A percentile compares a stretch with the other conserved stretches of the same genome.
Evolutionary conservation across 1,140 invertebrate species (phyloP).

Genomic region (Vollenhovia emeryi): DNA sequence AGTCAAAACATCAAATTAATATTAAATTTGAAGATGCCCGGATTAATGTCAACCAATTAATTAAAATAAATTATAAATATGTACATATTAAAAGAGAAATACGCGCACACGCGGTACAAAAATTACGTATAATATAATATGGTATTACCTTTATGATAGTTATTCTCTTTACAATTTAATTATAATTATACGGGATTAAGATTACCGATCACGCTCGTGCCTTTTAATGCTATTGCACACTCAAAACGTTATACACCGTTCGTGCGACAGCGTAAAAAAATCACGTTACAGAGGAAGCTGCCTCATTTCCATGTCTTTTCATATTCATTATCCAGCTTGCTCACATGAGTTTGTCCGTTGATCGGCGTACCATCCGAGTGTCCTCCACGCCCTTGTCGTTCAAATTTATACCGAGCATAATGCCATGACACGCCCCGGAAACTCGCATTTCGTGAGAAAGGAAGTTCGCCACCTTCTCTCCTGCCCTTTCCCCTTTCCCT

Average conservation of each 20-base stretch:
- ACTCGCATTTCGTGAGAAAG: constrained; percentile 56
- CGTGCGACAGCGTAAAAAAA: background rate
- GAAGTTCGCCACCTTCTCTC: background rate
- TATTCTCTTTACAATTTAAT: background rate
- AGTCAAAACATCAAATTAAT: constrained; percentile 36
- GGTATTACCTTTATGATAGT: background rate
- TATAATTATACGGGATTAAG: background rate
- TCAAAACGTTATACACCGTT: background rate
- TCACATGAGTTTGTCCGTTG: constrained; percentile 2
- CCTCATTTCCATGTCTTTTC: constrained; percentile 53
- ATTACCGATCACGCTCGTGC: background rate
- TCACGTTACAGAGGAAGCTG: background rate
- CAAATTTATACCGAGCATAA: constrained; percentile 51
- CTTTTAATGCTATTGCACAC: background rate
- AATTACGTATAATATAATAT: background rate
- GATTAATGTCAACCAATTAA: background rate
- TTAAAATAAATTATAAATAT: background rate
- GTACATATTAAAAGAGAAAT: background rate
- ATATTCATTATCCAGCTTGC: constrained; percentile 5
- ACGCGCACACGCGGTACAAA: background rate
- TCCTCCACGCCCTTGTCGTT: constrained; percentile 28
- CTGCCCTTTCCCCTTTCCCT: background rate
- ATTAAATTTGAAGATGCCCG: background rate
- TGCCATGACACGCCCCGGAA: constrained; percentile 49
- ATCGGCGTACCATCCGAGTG: constrained; percentile 16